Evolutionary conservation across 2,113 vertebrate species (phyloP).

Genomic region (Anoura caudifer): DNA sequence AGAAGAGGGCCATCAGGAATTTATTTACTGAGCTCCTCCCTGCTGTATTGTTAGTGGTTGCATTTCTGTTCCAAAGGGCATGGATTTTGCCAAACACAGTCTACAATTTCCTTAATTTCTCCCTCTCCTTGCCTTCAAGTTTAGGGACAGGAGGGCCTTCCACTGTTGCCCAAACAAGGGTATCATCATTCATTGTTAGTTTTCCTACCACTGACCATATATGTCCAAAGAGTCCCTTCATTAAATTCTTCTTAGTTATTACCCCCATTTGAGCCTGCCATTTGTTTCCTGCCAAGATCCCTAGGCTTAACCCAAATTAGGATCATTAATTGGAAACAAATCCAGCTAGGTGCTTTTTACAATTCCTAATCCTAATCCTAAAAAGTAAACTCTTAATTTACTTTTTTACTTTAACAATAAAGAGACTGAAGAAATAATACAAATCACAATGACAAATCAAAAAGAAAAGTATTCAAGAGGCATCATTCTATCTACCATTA

Average conservation of each 20-base stretch:
- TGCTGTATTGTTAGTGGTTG: background rate
- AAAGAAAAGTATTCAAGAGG: background rate
- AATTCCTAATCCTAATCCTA: background rate
- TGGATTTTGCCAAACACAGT: background rate
- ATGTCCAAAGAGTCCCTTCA: background rate
- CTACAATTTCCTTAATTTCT: background rate
- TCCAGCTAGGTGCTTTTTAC: background rate
- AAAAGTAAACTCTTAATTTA: no score
- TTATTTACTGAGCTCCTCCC: background rate
- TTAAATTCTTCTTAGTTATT: background rate
- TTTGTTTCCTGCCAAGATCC: background rate
- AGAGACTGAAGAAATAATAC: background rate
- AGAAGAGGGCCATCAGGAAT: background rate
- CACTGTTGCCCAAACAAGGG: background rate
- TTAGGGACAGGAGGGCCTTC: background rate
- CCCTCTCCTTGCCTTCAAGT: background rate
- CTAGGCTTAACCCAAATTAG: background rate
- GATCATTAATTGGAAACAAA: background rate
- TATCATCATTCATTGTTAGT: background rate
- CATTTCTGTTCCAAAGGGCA: background rate
- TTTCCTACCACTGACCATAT: background rate
- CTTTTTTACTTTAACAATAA: background rate
- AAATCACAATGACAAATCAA: background rate
- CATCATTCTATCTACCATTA: background rate
- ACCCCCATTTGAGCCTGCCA: background rate